Evolutionary conservation across 2,113 vertebrate genomes (phyloP), one percentile per base, ranked within the genome.

Genomic region (Pionites leucogaster): DNA sequence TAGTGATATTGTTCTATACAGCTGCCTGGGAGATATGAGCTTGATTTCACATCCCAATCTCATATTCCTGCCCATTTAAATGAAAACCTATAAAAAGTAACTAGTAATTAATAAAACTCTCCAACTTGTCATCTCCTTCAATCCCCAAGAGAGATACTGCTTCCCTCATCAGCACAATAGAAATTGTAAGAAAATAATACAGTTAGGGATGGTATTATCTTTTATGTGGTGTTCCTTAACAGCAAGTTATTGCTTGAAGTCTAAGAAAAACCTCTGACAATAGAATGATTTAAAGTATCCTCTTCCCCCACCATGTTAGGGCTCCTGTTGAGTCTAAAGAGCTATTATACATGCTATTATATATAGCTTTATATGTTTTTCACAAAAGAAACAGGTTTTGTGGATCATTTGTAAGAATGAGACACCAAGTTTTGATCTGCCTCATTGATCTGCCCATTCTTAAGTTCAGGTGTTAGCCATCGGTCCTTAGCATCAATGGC

Each of bases 31-130:
- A 96, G 59, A 88, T 62, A 69, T 12, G n/a, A 82, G 53, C 55
- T 90, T 82, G 91, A 94, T 92, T 92, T 95, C 70, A 67, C 53
- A 74, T 90, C 90, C 83, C 59, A 70, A 18, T 88, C 78, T 92
- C 82, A 76, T 79, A 89, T 82, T 92, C 78, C 46, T 93, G 42
- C 55, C 72, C 91, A 88, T 92, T 94, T 95, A 83, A 94, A 95
- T 29, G 85, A 94, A 94, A 88, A 31, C 16, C 49, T 37, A 77
- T 88, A 63, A 93, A 95, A 67, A 90, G 87, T 74, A 95, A 91
- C 82, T 80, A 77, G 59, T 91, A 90, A 92, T 94, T 95, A 96
- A 96, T 87, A 92, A 93, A 12, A 42, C 50, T 70, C 62, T 89
- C 53, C 46, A 80, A 59, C 46, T 42, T 86, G 67, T 74, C 67